Evolutionary conservation across 2,888 invertebrate species (phyloP).

Genomic region (Ariolimax columbianus): DNA sequence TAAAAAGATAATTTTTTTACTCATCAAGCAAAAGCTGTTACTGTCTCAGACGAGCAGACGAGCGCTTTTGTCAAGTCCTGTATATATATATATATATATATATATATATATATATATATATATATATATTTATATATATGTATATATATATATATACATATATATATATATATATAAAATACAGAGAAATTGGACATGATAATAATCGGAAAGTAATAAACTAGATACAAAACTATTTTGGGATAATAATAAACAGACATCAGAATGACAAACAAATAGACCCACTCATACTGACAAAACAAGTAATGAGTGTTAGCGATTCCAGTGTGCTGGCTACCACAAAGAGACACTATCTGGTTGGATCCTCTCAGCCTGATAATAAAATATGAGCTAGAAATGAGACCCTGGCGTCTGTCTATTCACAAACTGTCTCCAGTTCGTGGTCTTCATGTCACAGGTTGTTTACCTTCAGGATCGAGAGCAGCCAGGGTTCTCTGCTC

Average conservation of each 20-base stretch:
- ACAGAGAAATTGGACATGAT: background rate
- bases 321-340: background rate
- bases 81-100: too few species aligned
- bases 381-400: background rate
- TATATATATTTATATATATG: background rate
- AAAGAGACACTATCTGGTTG: background rate
- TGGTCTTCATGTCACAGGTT: background rate
- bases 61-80: too few species aligned
- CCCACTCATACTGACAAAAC: background rate
- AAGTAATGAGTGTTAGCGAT: background rate
- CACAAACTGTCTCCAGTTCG: background rate
- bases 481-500: background rate
- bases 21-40: too few species aligned
- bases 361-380: background rate
- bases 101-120: too few species aligned
- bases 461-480: slow-evolving; percentile 13
- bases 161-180: background rate
- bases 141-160: background rate
- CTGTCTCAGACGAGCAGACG: too few species aligned
- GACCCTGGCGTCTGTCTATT: background rate
- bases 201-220: too few species aligned
- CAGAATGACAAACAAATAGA: background rate
- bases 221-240: too few species aligned
- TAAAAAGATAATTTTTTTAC: too few species aligned
- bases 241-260: too few species aligned